Evolutionary conservation across 2,113 vertebrate species (phyloP).

Genomic region (Cnemophilus loriae): DNA sequence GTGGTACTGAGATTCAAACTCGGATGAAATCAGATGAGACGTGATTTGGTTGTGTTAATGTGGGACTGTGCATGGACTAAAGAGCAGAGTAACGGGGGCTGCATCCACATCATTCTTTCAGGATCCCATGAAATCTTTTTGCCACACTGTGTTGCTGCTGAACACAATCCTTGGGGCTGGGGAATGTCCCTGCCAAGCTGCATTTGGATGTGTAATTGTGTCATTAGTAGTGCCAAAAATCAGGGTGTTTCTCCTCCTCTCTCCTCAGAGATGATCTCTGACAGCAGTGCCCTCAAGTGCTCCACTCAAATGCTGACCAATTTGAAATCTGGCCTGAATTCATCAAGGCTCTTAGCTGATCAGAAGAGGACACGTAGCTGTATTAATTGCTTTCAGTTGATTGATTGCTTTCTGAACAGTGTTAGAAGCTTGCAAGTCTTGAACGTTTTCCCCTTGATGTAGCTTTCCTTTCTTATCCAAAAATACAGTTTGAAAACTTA

Average conservation of each 20-base stretch:
- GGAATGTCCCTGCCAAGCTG: background rate
- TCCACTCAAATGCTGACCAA: fast-evolving
- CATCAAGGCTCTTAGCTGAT: background rate
- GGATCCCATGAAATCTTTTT: background rate
- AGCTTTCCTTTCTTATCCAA: background rate
- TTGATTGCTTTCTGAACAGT: background rate
- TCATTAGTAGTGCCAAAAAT: background rate
- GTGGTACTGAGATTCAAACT: background rate
- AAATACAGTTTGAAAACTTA: background rate
- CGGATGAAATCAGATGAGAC: background rate
- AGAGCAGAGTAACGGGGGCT: background rate
- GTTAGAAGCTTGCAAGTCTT: background rate
- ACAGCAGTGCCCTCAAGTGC: background rate
- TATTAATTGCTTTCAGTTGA: background rate
- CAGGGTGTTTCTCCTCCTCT: background rate
- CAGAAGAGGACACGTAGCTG: background rate
- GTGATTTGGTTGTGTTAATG: background rate
- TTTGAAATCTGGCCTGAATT: background rate
- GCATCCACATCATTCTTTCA: background rate
- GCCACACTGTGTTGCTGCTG: background rate
- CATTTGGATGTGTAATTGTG: background rate
- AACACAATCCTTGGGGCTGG: background rate
- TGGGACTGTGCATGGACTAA: fast-evolving
- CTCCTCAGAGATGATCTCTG: background rate
- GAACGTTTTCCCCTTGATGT: background rate